phyloP scores from a whole-genome alignment of 1,140 invertebrate species.

The Drosophila neocordata region DNA sequence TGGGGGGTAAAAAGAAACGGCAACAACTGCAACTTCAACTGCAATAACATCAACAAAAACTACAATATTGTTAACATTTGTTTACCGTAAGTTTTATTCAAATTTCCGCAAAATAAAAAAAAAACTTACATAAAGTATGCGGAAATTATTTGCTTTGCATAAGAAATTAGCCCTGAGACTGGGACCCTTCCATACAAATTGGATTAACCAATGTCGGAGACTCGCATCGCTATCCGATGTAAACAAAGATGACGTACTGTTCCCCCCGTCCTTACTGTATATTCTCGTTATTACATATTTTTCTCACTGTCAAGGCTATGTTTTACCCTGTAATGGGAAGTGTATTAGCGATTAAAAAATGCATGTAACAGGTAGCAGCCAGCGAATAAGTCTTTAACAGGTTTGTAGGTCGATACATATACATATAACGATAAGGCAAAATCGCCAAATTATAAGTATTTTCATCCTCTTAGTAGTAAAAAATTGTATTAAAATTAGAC shows the following conservation, averaged over 20 bases:
- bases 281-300: neutral
- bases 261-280: neutral
- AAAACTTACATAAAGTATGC: slow-evolving; percentile 2
- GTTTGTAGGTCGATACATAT: too few relatives aligned
- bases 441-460: too few relatives aligned
- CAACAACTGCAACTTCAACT: neutral
- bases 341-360: neutral
- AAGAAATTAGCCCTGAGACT: neutral
- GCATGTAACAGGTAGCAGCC: neutral
- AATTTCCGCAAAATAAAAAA: neutral
- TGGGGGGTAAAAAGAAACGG: neutral
- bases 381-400: too few relatives aligned
- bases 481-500: too few relatives aligned
- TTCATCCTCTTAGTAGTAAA: too few relatives aligned
- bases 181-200: neutral
- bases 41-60: neutral
- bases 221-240: neutral
- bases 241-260: slow-evolving; percentile 7
- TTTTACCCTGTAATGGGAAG: neutral
- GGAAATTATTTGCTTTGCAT: slow-evolving; percentile 4
- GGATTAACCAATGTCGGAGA: slow-evolving; percentile 2
- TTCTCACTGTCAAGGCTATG: neutral
- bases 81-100: slow-evolving; percentile 5
- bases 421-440: too few relatives aligned
- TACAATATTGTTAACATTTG: neutral